Conservation (phyloP, 2,797 vertebrate genomes). For the Acomys russatus region DNA sequence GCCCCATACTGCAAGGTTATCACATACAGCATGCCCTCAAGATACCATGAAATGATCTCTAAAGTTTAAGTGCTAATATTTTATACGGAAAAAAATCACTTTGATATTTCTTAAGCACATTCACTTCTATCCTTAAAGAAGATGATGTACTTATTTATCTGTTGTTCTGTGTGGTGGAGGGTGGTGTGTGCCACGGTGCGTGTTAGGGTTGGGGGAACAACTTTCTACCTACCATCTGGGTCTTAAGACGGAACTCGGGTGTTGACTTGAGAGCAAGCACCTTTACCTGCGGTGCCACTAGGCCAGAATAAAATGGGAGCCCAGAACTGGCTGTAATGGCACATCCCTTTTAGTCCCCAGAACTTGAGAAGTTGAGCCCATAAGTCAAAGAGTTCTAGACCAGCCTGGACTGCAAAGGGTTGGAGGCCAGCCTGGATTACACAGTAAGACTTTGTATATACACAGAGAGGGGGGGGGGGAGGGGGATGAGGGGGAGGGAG, state of each 20-base stretch:
- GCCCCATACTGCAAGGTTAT: background rate
- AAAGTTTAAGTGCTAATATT: slow-evolving; percentile 35
- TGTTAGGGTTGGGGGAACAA: background rate
- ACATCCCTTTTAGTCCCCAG: background rate
- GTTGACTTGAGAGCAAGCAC: background rate
- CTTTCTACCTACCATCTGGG: background rate
- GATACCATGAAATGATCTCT: background rate
- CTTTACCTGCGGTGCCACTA: background rate
- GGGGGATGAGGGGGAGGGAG: too few relatives aligned
- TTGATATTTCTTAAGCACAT: slow-evolving; percentile 17
- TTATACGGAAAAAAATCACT: slow-evolving; percentile 21
- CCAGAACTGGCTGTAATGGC: too few relatives aligned
- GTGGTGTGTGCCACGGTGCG: background rate
- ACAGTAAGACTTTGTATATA: too few relatives aligned
- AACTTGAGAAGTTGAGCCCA: background rate
- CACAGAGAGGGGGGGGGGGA: too few relatives aligned
- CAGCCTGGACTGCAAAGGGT: background rate
- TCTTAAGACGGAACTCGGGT: background rate
- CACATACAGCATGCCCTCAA: background rate
- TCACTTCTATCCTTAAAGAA: background rate
- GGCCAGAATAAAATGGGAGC: background rate
- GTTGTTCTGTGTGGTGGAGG: background rate
- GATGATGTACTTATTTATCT: background rate
- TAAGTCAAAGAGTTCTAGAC: background rate
- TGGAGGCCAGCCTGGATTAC: background rate